Percentiles rank a stretch among this genome's conserved stretches.
phyloP scores from a whole-genome alignment of 2,888 invertebrate genomes.

The Chrysodeixis includens region DNA sequence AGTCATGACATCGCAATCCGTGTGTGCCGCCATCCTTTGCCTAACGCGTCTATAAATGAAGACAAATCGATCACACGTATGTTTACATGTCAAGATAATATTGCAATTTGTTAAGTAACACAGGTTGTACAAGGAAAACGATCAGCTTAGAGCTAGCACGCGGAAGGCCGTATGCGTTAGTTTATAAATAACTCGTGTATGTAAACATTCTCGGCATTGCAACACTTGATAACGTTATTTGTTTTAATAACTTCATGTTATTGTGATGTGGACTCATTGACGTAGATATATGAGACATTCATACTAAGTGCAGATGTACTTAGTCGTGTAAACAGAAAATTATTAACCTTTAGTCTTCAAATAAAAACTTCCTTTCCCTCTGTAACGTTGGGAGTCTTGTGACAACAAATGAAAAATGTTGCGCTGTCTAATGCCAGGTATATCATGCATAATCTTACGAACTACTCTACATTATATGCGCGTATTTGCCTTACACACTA shows the following conservation, averaged over 20 bases:
- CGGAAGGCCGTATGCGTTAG: slow-evolving; percentile 27
- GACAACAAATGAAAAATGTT: no score
- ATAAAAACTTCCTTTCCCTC: no score
- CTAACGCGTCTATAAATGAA: slow-evolving; percentile 11
- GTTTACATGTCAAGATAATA: slow-evolving; percentile 29
- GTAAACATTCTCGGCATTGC: slow-evolving; percentile 8
- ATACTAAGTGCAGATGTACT: neutral
- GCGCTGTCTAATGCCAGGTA: no score
- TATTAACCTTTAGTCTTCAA: no score
- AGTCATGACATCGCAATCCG: neutral
- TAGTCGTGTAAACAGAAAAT: no score
- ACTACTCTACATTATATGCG: no score
- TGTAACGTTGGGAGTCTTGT: no score
- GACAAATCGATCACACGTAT: slow-evolving; percentile 23
- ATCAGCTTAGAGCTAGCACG: slow-evolving; percentile 23
- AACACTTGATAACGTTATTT: slow-evolving; percentile 10
- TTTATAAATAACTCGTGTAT: slow-evolving; percentile 12
- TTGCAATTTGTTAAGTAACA: slow-evolving; percentile 35
- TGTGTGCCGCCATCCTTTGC: neutral
- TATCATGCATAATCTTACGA: no score
- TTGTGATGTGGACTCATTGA: slow-evolving; percentile 10
- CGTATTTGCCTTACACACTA: no score
- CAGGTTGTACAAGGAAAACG: slow-evolving; percentile 45
- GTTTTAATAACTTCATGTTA: slow-evolving; percentile 15
- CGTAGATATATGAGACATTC: neutral